These are phyloP conservation scores for Hybos culiciformis DNA, from an alignment of 2,888 invertebrate species.

Conservation along the genomic window DNA sequence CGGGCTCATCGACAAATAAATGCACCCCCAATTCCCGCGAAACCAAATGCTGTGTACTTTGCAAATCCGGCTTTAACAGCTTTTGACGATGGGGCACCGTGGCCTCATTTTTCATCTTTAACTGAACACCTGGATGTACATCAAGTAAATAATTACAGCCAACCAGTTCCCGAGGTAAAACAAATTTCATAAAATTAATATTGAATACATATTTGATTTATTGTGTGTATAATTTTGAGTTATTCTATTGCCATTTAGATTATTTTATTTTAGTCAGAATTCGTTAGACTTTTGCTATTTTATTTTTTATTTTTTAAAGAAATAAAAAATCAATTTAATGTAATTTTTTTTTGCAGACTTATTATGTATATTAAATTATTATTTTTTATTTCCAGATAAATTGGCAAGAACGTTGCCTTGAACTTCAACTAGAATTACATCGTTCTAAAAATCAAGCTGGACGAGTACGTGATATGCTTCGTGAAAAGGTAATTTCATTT, in stretches of 20 bases:
- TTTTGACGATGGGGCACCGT: slow-evolving; percentile 30
- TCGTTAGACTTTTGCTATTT: no score
- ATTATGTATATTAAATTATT: background rate
- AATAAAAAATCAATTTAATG: no score
- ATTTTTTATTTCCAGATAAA: slow-evolving; percentile 40
- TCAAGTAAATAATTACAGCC: slow-evolving; percentile 35
- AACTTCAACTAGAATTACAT: slow-evolving; percentile 73
- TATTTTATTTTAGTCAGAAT: background rate
- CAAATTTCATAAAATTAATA: no score
- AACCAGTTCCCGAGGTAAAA: slow-evolving; percentile 32
- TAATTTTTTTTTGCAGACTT: no score
- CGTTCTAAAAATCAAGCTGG: slow-evolving; percentile 76
- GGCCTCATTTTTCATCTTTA: slow-evolving; percentile 30
- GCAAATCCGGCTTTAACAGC: slow-evolving; percentile 25
- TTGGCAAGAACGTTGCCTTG: slow-evolving; percentile 81
- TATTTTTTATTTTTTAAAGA: no score
- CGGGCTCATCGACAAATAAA: slow-evolving; percentile 32
- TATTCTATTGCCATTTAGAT: background rate
- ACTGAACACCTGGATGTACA: slow-evolving; percentile 33
- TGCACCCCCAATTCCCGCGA: slow-evolving; percentile 31
- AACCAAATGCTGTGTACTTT: slow-evolving; percentile 22
- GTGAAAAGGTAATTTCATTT: slow-evolving; percentile 78
- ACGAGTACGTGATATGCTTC: slow-evolving; percentile 71
- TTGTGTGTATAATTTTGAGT: background rate
- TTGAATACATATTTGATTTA: background rate